Evolutionary conservation across 1,140 invertebrate genomes (phyloP), one percentile per base, ranked within the genome.

Genomic region (Metopolophium dirhodum): DNA sequence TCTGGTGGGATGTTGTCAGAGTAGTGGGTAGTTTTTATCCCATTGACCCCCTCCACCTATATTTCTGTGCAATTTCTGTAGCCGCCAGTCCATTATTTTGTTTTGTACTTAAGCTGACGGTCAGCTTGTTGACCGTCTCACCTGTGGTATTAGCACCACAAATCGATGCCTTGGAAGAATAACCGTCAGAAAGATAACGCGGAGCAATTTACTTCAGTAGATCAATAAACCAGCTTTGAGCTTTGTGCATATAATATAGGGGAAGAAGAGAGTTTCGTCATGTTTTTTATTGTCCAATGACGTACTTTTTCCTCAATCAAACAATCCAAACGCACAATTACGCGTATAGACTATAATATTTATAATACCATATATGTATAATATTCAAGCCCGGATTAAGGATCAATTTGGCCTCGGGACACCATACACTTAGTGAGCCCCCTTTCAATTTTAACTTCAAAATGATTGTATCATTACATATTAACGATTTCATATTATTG

Each of bases 151-250:
- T 45, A 11, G 37, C 37, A 85, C 83, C 83, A 41, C 83, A 26
- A 85, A 85, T 41, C 83, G 35, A 85, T 41, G 37, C 35, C 83
- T 37, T 41, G 83, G 83, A 85, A 85, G 83, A 85, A 85, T 26
- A 41, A 41, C 35, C 37, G 83, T 41, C 22, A 4, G 23, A 85
- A 85, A 41, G 83, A 85, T 85, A 85, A 45, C 83, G 8, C 23
- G 83, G 18, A 45, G 37, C 83, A 26, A 85, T 85, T 85, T 41
- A 37, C 22, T 45, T 85, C 20, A 30, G 37, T 11, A 41, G 23
- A 85, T 85, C 83, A 41, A 85, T 85, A 85, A 85, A 41, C 30
- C 30, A n/a, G 14, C 30, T n/a, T 68, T n/a, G 30, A 68, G 61
- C 61, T 68, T 68, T 68, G 30, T 14, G 4, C 61, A 7, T 68